A percentile compares a stretch with the other conserved stretches of the same genome.
phyloP scores from a whole-genome alignment of 1,140 invertebrate genomes.

The Drosophila asahinai region DNA sequence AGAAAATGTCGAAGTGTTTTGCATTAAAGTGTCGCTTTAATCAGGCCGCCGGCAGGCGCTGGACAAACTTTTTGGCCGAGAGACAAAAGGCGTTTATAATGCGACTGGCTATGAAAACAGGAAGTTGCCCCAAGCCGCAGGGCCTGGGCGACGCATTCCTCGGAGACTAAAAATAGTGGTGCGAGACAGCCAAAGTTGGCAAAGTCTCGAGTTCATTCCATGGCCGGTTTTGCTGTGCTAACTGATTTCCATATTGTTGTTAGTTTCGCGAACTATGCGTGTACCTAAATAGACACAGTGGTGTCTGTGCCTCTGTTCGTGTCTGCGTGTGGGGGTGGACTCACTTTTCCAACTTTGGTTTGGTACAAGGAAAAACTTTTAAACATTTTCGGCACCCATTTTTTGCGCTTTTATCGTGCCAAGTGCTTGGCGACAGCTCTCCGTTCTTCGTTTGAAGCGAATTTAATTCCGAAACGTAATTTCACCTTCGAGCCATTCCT shows the following conservation, averaged over 20 bases:
- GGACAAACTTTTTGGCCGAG: constrained; percentile 37
- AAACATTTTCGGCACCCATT: constrained; percentile 60
- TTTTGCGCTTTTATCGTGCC: constrained; percentile 53
- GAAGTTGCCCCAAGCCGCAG: constrained; percentile 26
- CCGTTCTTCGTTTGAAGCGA: constrained; percentile 14
- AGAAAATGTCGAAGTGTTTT: constrained; percentile 55
- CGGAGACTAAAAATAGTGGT: constrained; percentile 12
- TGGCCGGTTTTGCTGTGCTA: constrained; percentile 35
- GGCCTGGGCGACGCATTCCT: not conserved
- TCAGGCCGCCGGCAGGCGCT: constrained; percentile 38
- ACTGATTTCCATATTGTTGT: constrained; percentile 65
- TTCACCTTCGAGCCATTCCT: constrained; percentile 16
- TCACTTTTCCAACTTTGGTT: constrained; percentile 67
- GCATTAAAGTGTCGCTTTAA: constrained; percentile 63
- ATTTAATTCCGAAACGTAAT: constrained; percentile 15
- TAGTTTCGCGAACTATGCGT: constrained; percentile 53
- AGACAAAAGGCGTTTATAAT: constrained; percentile 44
- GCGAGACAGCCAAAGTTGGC: constrained; percentile 43
- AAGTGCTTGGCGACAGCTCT: constrained; percentile 14
- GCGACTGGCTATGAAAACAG: constrained; percentile 29
- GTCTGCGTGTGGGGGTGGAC: constrained; percentile 7
- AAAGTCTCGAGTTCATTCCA: constrained; percentile 48
- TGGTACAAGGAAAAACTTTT: constrained; percentile 61
- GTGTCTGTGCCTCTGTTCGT: not conserved
- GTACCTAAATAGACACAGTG: constrained; percentile 12